phyloP scores from a whole-genome alignment of 2,797 vertebrate species.

The Mionectes olivaceus region DNA sequence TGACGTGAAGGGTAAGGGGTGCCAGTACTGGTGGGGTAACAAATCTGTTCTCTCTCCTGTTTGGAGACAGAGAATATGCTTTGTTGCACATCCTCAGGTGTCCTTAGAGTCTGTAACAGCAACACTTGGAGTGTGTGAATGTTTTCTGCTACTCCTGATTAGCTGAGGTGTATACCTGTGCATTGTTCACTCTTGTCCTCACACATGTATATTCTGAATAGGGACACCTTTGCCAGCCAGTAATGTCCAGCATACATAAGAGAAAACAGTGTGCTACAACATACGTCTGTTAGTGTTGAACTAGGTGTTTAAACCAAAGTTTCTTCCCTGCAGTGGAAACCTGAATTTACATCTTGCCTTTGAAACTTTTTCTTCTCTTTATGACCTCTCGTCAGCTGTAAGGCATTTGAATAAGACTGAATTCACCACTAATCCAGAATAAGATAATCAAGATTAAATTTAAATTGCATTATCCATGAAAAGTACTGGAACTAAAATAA shows the following conservation, averaged over 20 bases:
- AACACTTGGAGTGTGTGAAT: background rate
- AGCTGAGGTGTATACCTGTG: background rate
- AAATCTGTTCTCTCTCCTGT: rapidly evolving
- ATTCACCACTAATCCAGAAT: background rate
- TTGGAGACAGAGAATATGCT: background rate
- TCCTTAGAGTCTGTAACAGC: rapidly evolving
- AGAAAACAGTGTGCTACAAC: background rate
- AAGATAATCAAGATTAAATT: background rate
- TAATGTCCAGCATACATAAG: rapidly evolving
- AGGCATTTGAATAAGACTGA: background rate
- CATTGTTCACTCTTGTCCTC: rapidly evolving
- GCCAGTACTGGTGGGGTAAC: background rate
- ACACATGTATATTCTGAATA: background rate
- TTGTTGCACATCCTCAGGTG: background rate
- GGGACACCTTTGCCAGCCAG: rapidly evolving
- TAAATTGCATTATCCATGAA: background rate
- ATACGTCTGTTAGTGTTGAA: rapidly evolving
- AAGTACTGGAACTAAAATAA: background rate
- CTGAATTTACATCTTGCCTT: background rate
- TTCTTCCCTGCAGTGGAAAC: background rate
- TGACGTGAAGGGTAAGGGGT: background rate
- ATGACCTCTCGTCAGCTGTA: rapidly evolving
- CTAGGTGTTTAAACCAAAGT: background rate
- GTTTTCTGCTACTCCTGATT: background rate
- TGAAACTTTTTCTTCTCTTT: background rate